Evolutionary conservation across 2,888 invertebrate genomes (phyloP).

Genomic region (Sesamia inferens): DNA sequence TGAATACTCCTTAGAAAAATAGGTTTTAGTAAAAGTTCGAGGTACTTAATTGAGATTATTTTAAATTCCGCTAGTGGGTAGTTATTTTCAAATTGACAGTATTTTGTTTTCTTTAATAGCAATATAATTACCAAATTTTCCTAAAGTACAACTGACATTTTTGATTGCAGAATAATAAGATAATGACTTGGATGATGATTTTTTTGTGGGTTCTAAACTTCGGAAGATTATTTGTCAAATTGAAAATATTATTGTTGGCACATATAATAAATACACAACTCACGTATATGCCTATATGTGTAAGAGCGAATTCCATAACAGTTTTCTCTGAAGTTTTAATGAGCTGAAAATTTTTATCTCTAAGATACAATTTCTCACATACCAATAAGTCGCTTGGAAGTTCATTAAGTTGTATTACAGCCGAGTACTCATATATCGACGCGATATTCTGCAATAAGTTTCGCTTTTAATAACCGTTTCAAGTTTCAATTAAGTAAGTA

Average conservation of each 20-base stretch:
- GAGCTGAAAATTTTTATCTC: conserved; percentile 26
- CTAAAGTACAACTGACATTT: conserved; percentile 9
- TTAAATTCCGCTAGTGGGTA: conserved; percentile 22
- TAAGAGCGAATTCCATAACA: neutral
- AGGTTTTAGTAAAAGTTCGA: neutral
- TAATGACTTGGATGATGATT: neutral
- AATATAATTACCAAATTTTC: conserved; percentile 39
- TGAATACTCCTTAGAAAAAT: conserved; percentile 8
- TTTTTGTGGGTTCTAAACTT: neutral
- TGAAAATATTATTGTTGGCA: neutral
- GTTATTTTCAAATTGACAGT: conserved; percentile 32
- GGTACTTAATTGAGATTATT: conserved; percentile 21
- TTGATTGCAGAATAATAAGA: neutral
- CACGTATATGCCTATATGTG: neutral
- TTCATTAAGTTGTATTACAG: conserved; percentile 30
- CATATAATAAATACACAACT: neutral
- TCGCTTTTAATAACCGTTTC: conserved; percentile 54
- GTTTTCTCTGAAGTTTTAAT: conserved; percentile 23
- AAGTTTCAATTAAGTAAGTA: conserved; percentile 64
- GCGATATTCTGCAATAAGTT: conserved; percentile 57
- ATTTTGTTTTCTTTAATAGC: conserved; percentile 24
- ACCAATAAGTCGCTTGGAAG: conserved; percentile 13
- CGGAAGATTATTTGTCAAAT: neutral
- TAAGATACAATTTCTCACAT: conserved; percentile 26
- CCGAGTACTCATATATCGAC: conserved; percentile 32